Percentiles rank a stretch among this genome's conserved stretches.
Evolutionary conservation across 2,888 invertebrate species (phyloP).

Genomic region (Melitaea athalia): DNA sequence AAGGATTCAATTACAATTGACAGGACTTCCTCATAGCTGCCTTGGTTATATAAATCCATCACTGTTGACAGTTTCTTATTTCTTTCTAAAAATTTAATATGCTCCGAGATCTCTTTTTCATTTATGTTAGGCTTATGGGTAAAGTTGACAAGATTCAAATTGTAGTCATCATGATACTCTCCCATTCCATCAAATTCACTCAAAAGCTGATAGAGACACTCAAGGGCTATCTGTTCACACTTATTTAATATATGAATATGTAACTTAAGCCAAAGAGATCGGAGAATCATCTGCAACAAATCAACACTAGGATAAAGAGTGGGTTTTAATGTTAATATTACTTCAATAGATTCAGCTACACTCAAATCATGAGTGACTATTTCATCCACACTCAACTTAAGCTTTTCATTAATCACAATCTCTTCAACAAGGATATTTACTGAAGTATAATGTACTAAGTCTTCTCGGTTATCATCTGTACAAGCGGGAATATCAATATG

Average conservation of each 20-base stretch:
- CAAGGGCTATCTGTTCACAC: slow-evolving; percentile 68
- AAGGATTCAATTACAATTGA: slow-evolving; percentile 86
- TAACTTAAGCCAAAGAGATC: slow-evolving; percentile 72
- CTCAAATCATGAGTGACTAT: slow-evolving; percentile 56
- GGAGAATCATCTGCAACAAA: slow-evolving; percentile 63
- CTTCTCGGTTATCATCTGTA: slow-evolving; percentile 60
- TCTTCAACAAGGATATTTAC: slow-evolving; percentile 73
- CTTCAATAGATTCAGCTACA: slow-evolving; percentile 66
- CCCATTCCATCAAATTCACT: slow-evolving; percentile 75
- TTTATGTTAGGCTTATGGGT: slow-evolving; percentile 66
- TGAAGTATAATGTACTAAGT: slow-evolving; percentile 61
- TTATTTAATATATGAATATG: slow-evolving; percentile 71
- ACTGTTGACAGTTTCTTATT: slow-evolving; percentile 84
- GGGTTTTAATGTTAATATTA: slow-evolving; percentile 63
- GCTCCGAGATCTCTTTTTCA: slow-evolving; percentile 60
- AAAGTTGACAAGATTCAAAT: slow-evolving; percentile 64
- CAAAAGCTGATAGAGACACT: slow-evolving; percentile 68
- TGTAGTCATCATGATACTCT: slow-evolving; percentile 61
- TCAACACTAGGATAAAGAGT: slow-evolving; percentile 62
- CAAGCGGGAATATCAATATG: slow-evolving; percentile 72
- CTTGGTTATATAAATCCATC: slow-evolving; percentile 84
- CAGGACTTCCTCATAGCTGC: slow-evolving; percentile 85
- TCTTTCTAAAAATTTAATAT: slow-evolving; percentile 72
- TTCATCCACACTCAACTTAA: slow-evolving; percentile 51
- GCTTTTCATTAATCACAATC: slow-evolving; percentile 65